Evolutionary conservation across 2,113 vertebrate genomes (phyloP).

Genomic region (Rafetus swinhoei): DNA sequence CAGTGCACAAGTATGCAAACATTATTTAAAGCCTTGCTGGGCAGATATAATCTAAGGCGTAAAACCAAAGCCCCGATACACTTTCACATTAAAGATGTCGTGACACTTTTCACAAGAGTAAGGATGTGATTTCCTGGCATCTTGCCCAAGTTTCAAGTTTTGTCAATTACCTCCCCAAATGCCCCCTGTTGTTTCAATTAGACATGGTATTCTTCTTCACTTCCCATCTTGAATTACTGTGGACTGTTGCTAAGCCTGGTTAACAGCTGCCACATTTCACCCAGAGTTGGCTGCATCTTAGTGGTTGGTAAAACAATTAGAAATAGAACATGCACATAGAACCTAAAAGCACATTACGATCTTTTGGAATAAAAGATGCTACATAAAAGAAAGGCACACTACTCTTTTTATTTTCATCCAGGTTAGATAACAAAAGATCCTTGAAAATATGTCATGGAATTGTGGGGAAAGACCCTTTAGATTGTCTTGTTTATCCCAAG

Average conservation of each 20-base stretch:
- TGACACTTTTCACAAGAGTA: background rate
- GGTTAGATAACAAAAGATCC: background rate
- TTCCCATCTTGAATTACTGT: conserved; percentile 64
- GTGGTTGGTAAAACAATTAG: conserved; percentile 57
- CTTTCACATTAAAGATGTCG: background rate
- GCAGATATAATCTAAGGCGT: fast-evolving
- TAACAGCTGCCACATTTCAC: conserved; percentile 74
- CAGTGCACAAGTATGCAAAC: background rate
- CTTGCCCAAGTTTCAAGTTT: conserved; percentile 51
- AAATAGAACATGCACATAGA: conserved; percentile 59
- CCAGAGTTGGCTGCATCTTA: conserved; percentile 47
- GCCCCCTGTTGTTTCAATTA: conserved; percentile 68
- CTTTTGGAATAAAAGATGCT: conserved; percentile 15
- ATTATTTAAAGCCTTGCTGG: fast-evolving
- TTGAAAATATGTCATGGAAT: background rate
- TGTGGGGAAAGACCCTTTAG: background rate
- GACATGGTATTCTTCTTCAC: conserved; percentile 68
- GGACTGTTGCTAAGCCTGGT: conserved; percentile 62
- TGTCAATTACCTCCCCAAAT: conserved; percentile 66
- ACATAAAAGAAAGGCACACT: background rate
- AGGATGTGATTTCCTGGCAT: conserved; percentile 46
- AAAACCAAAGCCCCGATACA: background rate
- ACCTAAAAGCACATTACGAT: background rate
- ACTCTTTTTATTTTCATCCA: background rate
- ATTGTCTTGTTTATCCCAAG: background rate